Percentiles rank a stretch among this genome's conserved stretches.
Conservation (phyloP, 2,113 vertebrate species). For the Corythornis madagascariensis region DNA sequence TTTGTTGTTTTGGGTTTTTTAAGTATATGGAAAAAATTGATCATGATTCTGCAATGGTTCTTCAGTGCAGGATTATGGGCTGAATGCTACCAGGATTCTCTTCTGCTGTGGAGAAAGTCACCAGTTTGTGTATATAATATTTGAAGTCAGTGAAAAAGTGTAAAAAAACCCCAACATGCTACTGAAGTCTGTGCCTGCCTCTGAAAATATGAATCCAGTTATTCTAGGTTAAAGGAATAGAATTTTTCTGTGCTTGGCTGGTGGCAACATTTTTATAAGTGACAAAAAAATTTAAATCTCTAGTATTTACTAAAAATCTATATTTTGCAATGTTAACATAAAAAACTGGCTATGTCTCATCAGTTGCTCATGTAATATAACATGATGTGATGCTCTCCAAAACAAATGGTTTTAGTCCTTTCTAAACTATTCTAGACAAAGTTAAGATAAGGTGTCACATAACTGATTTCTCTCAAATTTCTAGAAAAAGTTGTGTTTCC, state of each 20-base stretch:
- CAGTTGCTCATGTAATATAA: not conserved
- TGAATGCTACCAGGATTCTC: conserved; percentile 10
- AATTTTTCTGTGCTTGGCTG: not conserved
- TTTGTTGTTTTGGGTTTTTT: not conserved
- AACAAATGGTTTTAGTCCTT: not conserved
- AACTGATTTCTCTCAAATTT: not conserved
- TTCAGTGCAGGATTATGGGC: conserved; percentile 38
- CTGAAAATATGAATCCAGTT: not conserved
- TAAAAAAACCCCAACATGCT: fast-evolving
- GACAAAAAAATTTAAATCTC: not conserved
- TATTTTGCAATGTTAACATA: not conserved
- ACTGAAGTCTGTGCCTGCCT: not conserved
- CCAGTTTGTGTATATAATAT: not conserved
- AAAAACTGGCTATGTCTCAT: not conserved
- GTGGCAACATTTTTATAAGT: not conserved
- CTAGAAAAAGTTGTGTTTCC: not conserved
- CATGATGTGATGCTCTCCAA: not conserved
- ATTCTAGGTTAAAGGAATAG: not conserved
- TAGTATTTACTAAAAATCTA: not conserved
- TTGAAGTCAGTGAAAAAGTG: not conserved
- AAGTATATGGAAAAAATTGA: not conserved
- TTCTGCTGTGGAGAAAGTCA: conserved; percentile 30
- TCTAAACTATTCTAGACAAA: not conserved
- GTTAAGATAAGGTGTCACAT: not conserved
- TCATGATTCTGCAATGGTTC: conserved; percentile 5